Conservation (phyloP, 2,113 vertebrate genomes). For the Capreolus pygargus region DNA sequence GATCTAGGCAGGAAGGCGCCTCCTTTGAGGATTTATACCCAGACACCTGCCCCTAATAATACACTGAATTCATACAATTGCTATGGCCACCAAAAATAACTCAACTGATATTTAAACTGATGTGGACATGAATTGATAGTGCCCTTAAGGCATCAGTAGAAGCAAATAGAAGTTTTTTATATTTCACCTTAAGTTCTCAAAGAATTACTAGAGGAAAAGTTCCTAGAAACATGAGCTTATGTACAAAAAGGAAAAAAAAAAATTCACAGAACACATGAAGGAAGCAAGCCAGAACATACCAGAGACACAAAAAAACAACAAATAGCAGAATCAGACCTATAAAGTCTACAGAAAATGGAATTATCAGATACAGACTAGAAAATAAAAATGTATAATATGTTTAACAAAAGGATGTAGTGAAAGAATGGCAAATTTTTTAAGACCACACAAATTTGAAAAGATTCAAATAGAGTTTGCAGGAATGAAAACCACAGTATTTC, state of each 20-base stretch:
- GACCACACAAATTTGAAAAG: background rate
- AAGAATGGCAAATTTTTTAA: background rate
- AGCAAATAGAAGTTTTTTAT: slow-evolving; percentile 12
- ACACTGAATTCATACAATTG: background rate
- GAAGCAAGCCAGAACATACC: background rate
- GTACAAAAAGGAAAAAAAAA: background rate
- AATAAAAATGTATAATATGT: background rate
- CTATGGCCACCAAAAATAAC: background rate
- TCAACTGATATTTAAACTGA: background rate
- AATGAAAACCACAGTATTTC: background rate
- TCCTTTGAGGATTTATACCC: background rate
- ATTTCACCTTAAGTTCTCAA: background rate
- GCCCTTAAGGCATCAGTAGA: background rate
- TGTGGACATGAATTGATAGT: background rate
- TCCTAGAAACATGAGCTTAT: background rate
- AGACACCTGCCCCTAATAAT: background rate
- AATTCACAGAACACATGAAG: background rate
- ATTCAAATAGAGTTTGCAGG: background rate
- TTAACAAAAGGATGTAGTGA: background rate
- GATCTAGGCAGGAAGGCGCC: background rate
- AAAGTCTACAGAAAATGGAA: background rate
- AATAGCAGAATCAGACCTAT: background rate
- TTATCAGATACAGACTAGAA: background rate
- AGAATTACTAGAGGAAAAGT: background rate
- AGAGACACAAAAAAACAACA: background rate